Base-by-base conservation (phyloP, 2,113 vertebrate genomes). In the Nerophis ophidion region DNA sequence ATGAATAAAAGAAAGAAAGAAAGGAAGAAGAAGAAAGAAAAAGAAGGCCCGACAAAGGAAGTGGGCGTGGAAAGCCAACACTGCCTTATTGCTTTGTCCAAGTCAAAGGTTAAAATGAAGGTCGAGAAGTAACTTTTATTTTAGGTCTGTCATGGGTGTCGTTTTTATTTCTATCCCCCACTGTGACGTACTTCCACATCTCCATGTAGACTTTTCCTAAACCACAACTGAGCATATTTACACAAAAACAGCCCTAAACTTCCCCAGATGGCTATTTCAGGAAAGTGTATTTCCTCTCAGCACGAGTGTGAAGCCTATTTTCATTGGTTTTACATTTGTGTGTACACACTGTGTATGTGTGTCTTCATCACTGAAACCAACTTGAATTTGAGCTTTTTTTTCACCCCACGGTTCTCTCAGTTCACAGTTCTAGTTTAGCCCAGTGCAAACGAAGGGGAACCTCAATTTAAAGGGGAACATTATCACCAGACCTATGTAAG, bases 191-290 rank as follows among this genome's bases (percentile, higher is more conserved):
- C 60, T 79, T 83, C 73, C 66, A 52, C 65, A 58, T 58, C 66
- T 52, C 59, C 7, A 6, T 60, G 54, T 61, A 49, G 63, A 72
- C 70, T 76, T 79, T 80, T 81, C 63, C 75, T 75, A 60, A 79
- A 84, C 55, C 75, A 60, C 79, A 77, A 80, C 69, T 84, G 65
- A 71, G 81, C 72, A 82, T 80, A 82, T 83, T 76, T 79, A 63
- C 75, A 56, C 60, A 66, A 55, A 78, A 84, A 68, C 62, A 66
- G 71, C 74, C 74, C 61, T 60, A 54, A 69, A 81, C 61, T 68
- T 74, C 79, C 72, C 71, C 67, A 68, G 47, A 74, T 61, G 77
- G 61, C 44, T 35, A 34, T 5, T 72, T 77, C 60, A 40, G 69
- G 75, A 75, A 74, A 74, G 77, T 84, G 67, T 60, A 64, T 75